phyloP scores from a whole-genome alignment of 2,113 vertebrate genomes.

The Mystacornis crossleyi region DNA sequence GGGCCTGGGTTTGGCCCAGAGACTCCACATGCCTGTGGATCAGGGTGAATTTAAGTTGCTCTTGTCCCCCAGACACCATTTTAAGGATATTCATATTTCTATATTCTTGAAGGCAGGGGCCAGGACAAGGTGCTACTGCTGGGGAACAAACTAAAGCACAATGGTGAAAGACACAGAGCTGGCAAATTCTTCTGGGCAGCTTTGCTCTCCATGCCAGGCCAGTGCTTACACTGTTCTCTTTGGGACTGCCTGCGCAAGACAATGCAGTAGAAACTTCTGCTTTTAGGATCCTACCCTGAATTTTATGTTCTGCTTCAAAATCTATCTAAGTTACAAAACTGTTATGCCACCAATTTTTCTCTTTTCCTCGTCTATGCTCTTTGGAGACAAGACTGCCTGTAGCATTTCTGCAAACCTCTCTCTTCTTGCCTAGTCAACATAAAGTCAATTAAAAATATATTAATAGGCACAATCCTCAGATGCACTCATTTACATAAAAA shows the following conservation, averaged over 20 bases:
- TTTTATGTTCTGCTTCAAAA: neutral
- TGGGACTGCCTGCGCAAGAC: neutral
- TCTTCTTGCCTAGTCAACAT: neutral
- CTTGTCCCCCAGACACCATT: neutral
- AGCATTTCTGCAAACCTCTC: neutral
- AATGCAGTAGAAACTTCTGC: neutral
- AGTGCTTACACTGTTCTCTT: neutral
- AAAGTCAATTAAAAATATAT: neutral
- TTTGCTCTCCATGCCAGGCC: neutral
- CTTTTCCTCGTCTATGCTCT: neutral
- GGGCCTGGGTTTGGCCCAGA: neutral
- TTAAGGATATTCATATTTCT: neutral
- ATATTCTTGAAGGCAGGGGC: neutral
- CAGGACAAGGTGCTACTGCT: neutral
- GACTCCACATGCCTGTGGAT: neutral
- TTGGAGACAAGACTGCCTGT: neutral
- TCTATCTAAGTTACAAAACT: neutral
- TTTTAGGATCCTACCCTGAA: neutral
- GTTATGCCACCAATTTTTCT: neutral
- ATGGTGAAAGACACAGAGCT: neutral
- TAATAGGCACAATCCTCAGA: neutral
- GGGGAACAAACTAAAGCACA: neutral
- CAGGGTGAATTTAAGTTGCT: neutral
- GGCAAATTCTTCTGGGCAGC: neutral
- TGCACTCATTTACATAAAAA: neutral